These are phyloP conservation scores for Papilio gigon DNA, from an alignment of 2,888 invertebrate genomes.

Conservation along the genomic window DNA sequence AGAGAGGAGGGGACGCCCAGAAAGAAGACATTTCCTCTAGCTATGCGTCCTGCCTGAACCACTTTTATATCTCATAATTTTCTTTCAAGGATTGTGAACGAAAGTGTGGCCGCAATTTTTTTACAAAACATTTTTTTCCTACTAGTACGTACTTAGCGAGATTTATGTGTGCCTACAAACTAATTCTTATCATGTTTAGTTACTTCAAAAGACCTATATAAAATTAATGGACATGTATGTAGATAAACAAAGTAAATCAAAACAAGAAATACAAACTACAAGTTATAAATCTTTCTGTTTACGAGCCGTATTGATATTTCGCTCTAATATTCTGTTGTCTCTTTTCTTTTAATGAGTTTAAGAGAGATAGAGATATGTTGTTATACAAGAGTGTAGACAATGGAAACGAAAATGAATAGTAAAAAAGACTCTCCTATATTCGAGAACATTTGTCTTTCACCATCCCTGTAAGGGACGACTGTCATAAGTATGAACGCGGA, in stretches of 20 bases:
- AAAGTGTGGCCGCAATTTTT: too few relatives aligned
- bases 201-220: background rate
- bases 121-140: too few relatives aligned
- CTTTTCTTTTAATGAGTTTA: background rate
- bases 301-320: too few relatives aligned
- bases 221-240: background rate
- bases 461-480: background rate
- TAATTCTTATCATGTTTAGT: background rate
- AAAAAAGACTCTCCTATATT: background rate
- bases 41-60: too few relatives aligned
- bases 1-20: too few relatives aligned
- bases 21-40: too few relatives aligned
- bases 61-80: background rate
- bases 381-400: background rate
- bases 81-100: too few relatives aligned
- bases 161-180: background rate
- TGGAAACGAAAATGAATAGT: background rate
- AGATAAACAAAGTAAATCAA: background rate
- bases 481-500: background rate
- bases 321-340: background rate
- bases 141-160: background rate
- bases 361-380: background rate
- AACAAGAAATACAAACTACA: background rate
- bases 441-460: background rate
- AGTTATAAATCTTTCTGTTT: slow-evolving; percentile 16